These are phyloP conservation scores for Therioaphis trifolii DNA, from an alignment of 2,888 invertebrate species.

Conservation along the genomic window DNA sequence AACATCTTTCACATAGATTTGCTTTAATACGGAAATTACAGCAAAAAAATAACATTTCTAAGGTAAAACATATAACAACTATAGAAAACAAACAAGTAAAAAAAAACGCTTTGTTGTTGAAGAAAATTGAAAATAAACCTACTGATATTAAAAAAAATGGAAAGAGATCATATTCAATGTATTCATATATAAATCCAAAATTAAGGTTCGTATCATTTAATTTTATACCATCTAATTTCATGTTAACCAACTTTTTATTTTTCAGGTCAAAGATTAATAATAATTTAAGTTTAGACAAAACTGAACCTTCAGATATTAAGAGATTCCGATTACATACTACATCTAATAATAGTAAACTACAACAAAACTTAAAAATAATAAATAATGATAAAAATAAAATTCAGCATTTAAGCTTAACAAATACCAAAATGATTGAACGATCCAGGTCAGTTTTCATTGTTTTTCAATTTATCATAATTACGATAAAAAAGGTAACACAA, in stretches of 20 bases:
- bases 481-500: too few relatives aligned
- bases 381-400: slow-evolving; percentile 46
- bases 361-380: slow-evolving; percentile 25
- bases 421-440: slow-evolving; percentile 32
- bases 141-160: slow-evolving; percentile 34
- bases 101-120: slow-evolving; percentile 22
- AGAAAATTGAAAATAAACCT: not conserved
- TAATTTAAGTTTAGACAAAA: slow-evolving; percentile 2
- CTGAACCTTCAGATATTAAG: not conserved
- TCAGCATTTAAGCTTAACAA: slow-evolving; percentile 20
- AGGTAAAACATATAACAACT: not conserved
- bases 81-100: too few relatives aligned
- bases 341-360: slow-evolving; percentile 22
- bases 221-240: not conserved
- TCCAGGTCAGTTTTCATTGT: too few relatives aligned
- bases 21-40: slow-evolving; percentile 53
- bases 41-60: slow-evolving; percentile 23
- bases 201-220: slow-evolving; percentile 45
- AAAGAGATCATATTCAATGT: slow-evolving; percentile 31
- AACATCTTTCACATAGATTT: slow-evolving; percentile 52
- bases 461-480: too few relatives aligned
- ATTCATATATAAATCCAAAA: slow-evolving; percentile 52
- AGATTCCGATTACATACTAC: not conserved
- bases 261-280: slow-evolving; percentile 25
- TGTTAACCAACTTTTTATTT: not conserved